Evolutionary conservation across 1,140 invertebrate species (phyloP), one percentile per base, ranked within the genome.

Genomic region (Heliconius melpomene): DNA sequence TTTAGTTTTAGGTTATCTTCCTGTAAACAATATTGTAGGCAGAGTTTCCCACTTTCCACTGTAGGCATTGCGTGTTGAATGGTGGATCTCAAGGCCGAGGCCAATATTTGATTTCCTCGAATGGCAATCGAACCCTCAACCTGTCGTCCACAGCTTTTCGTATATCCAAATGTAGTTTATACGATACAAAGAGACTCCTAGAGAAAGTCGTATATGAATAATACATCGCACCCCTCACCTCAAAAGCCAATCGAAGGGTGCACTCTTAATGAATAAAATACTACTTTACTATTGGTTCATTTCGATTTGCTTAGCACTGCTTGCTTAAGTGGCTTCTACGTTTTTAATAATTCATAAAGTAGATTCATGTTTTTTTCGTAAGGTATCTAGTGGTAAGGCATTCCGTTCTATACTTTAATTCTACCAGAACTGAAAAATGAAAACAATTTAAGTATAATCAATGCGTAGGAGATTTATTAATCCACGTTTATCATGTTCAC

Each of bases 221-320:
- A 77, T 71, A 70, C 75, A 77, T 77, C 3, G 9, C 74, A 36
- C 29, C 29, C 40, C n/a, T 26, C 60, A 77, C 75, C 66, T 32
- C 57, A 71, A 77, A 77, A 60, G 75, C 32, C 75, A 70, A 77
- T 77, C 75, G 57, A 38, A 36, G 60, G 75, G 40, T 77, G 75
- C 60, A 77, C 29, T 50, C 46, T 77, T 70, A 77, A 76, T 76
- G 66, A 76, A 76, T 76, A 76, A 76, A 76, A 66, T 66, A 66
- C 7, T 60, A 60, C 57, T 60, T 9, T n/a, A 23, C 23, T 66
- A 66, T 66, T 66, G 8, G 60, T 66, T 2, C 23, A 66, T 18
- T 66, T 26, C 60, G 60, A 66, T 66, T 66, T 66, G 60, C 60
- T 66, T 66, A 66, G 60, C 60, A 66, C 23, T 66, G 60, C 60